Base-by-base conservation (phyloP, 2,113 vertebrate genomes). In the Brachirus orientalis region DNA sequence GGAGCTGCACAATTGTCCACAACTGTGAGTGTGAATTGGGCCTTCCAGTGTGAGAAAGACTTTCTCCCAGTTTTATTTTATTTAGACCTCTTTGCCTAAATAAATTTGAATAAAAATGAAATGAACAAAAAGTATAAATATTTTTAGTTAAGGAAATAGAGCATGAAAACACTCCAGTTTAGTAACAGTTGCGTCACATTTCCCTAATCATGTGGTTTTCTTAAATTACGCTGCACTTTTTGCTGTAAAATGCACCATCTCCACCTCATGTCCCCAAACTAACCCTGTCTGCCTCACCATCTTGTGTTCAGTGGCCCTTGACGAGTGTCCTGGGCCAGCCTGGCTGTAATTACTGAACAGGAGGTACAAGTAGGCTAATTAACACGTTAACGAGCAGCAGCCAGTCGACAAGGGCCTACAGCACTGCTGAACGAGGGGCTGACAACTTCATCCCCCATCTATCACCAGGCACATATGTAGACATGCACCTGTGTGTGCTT, bases 311-410 rank as follows among this genome's bases (percentile, higher is more conserved):
- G 82, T 72, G 75, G 80, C 74, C 83, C 69, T 75, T 77, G 80
- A 83, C 80, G 84, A 87, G 75, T 41, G 57, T 69, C 72, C 80
- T 80, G 80, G 72, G 74, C 65, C 69, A 43, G 71, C 22, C 78
- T 82, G 77, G 33, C 60, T 75, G 76, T 89, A 88, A 91, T 91
- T 88, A 90, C 81, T 73, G 66, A 79, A 84, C 86, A 86, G 86
- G 82, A 69, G 68, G 80, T 84, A 82, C 80, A 79, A 77, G 86
- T 81, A 60, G 77, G 76, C 83, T 91, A 91, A 92, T 92, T 90
- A 92, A 80, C 86, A 85, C 56, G 45, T 82, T 90, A 90, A 89
- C 85, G 68, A 89, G 88, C 67, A 66, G 76, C 79, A 84, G 82
- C 70, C 83, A 73, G 67, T 71, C 43, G 69, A 84, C 83, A 75